Evolutionary conservation across 2,888 invertebrate species (phyloP), one percentile per base, ranked within the genome.

Genomic region (Synergus japonicus): DNA sequence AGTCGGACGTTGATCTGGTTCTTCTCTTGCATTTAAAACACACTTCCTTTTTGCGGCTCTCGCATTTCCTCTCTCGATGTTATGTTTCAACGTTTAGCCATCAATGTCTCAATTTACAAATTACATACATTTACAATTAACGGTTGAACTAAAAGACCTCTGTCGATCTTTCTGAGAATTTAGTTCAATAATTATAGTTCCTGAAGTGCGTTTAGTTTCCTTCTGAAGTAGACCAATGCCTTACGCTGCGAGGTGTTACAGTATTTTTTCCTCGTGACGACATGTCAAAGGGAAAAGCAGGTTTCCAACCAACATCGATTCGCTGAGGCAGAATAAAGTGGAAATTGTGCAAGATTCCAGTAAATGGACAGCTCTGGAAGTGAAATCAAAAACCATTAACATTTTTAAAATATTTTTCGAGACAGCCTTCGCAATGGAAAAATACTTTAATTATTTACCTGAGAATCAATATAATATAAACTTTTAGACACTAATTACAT

Each of bases 1-100:
- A 82, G 83, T 82, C 80, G 29, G 76, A 80, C 78, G 44, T 79
- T 83, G 85, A 84, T 89, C 89, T 90, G 89, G 83, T 89, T 90
- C 85, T 88, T 85, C 84, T 89, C 87, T 78, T 79, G 15, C 58
- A 63, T 76, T 85, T 78, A 86, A 88, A 88, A 87, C 85, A 86
- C 86, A 86, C 88, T 88, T 89, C 89, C 89, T 87, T 84, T 86
- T 73, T 41, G 5, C 46, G 43, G 13, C 13, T 37, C 60, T 78
- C 58, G n/a, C 43, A 66, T 44, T 67, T 67, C 43, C n/a, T 49
- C 43, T 37, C 37, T 80, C 44, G 10, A 76, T 60, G 37, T 54
- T 73, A 54, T n/a, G 12, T 37, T 37, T 49, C 29, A 29, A 37
- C 37, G 15, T 15, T 4, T 73, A n/a, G 37, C n/a, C 37, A 41